These are phyloP conservation scores for Ypsolopha scabrella DNA, from an alignment of 2,888 invertebrate species.

Conservation along the genomic window DNA sequence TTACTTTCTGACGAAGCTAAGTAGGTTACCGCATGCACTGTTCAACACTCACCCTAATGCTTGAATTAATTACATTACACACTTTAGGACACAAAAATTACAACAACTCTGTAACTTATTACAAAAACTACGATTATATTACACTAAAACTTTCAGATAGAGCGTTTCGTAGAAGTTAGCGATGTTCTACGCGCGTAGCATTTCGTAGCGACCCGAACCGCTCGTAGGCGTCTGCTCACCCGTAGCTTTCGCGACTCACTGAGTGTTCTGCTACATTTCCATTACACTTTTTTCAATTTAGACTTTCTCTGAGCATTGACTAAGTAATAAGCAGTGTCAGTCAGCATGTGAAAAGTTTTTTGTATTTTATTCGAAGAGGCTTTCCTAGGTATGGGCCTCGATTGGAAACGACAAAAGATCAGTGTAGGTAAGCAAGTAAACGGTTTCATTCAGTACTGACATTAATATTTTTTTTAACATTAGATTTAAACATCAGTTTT, in stretches of 20 bases:
- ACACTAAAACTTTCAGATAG: not conserved
- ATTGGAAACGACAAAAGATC: too few relatives aligned
- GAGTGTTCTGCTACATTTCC: constrained; percentile 18
- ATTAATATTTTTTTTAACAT: too few relatives aligned
- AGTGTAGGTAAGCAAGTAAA: too few relatives aligned
- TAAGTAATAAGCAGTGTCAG: not conserved
- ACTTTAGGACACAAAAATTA: not conserved
- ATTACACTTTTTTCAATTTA: not conserved
- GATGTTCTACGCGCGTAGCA: constrained; percentile 15
- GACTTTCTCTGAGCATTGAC: not conserved
- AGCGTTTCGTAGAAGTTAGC: constrained; percentile 20
- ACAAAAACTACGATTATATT: not conserved
- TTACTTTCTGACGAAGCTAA: constrained; percentile 41
- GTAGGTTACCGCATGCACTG: constrained; percentile 48
- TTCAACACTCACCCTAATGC: constrained; percentile 34
- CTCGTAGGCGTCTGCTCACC: constrained; percentile 44
- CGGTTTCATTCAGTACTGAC: too few relatives aligned
- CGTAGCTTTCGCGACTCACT: constrained; percentile 46
- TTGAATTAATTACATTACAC: constrained; percentile 15
- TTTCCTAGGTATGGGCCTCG: too few relatives aligned
- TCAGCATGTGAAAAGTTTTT: not conserved
- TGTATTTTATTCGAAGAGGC: too few relatives aligned
- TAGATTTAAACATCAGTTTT: too few relatives aligned
- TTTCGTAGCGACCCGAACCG: constrained; percentile 23
- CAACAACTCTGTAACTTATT: not conserved